Conservation (phyloP, 30 jellyfish, hydroid and myxozoan genomes). For the Chrysaora quinquecirrha region DNA sequence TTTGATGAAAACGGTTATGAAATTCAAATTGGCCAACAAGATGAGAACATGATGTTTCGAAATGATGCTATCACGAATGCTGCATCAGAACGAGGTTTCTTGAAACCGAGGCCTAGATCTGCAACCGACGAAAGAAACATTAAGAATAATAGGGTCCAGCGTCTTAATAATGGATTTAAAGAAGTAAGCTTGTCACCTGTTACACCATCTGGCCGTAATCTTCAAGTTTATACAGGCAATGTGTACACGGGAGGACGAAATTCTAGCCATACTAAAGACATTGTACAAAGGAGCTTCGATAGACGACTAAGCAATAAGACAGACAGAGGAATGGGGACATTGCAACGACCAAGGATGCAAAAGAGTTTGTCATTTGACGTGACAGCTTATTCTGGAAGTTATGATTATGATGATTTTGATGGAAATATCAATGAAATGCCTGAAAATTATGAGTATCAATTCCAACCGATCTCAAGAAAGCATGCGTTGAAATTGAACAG, state of each 20-base stretch:
- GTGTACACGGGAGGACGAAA: not conserved
- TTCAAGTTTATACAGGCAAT: not conserved
- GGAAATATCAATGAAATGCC: not conserved
- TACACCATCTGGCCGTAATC: not conserved
- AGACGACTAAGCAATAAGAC: not conserved
- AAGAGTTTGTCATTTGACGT: conserved; percentile 24
- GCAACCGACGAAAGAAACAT: not conserved
- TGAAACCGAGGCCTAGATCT: not conserved
- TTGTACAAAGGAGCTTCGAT: not conserved
- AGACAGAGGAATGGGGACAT: not conserved
- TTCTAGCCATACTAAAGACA: too few species aligned
- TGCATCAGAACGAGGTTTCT: not conserved
- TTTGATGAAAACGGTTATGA: not conserved
- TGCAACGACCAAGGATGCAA: conserved; percentile 12
- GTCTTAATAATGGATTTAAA: too few species aligned
- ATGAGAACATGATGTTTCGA: not conserved
- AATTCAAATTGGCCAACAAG: not conserved
- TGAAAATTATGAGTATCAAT: not conserved
- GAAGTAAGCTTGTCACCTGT: too few species aligned
- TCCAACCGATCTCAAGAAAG: not conserved
- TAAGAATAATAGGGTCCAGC: too few species aligned
- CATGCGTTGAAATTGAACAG: not conserved
- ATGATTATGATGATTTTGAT: not conserved
- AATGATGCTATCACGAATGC: too few species aligned
- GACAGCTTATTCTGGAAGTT: not conserved